These are phyloP conservation scores for Cynocephalus volans DNA, from an alignment of 2,113 vertebrate species.

Conservation along the genomic window DNA sequence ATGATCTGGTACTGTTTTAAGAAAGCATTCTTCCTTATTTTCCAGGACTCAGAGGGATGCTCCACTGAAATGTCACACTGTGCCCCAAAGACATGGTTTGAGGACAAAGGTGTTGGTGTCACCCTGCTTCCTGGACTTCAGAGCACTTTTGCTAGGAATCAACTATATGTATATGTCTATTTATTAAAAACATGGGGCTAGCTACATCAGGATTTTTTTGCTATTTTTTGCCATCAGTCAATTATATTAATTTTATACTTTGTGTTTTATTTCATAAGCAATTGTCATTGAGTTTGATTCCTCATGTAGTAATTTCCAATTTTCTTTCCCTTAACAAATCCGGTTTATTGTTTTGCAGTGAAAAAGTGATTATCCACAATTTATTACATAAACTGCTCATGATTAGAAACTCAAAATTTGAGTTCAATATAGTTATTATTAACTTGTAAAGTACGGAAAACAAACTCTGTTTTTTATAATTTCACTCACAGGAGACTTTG, in stretches of 20 bases:
- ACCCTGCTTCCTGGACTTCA: background rate
- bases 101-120: accelerated
- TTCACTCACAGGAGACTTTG: background rate
- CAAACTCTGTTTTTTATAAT: background rate
- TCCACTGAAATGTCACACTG: background rate
- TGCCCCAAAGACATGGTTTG: background rate
- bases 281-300: conserved; percentile 74
- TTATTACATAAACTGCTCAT: background rate
- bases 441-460: background rate
- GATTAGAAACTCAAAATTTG: background rate
- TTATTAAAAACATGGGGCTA: background rate
- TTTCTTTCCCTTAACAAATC: conserved; percentile 56
- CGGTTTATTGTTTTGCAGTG: conserved; percentile 67
- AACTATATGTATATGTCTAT: background rate
- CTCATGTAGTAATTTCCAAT: conserved; percentile 63
- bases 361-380: conserved; percentile 64
- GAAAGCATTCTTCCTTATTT: background rate
- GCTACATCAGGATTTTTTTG: background rate
- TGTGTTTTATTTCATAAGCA: conserved; percentile 70
- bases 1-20: background rate
- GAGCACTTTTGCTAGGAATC: background rate
- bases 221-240: background rate
- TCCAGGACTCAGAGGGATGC: background rate
- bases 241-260: conserved; percentile 53
- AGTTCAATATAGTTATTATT: background rate